Percentiles rank a stretch among this genome's conserved stretches.
These are phyloP conservation scores for Rhabdomys dilectus DNA, from an alignment of 2,113 vertebrate genomes.

Conservation along the genomic window DNA sequence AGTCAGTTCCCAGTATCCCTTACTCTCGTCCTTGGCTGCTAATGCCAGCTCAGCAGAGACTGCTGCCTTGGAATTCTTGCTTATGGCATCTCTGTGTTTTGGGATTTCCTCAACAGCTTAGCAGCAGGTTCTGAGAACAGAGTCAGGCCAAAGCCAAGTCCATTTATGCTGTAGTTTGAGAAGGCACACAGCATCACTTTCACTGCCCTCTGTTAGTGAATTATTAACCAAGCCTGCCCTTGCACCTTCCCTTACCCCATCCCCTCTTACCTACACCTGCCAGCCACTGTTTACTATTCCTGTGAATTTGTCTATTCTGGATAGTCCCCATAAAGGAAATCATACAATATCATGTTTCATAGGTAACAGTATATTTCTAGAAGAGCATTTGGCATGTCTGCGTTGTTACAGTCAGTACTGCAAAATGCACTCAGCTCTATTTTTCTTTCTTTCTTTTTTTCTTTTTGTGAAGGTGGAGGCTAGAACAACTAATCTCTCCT, in stretches of 20 bases:
- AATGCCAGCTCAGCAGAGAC: not conserved
- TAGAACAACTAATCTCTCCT: not conserved
- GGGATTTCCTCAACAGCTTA: constrained; percentile 1
- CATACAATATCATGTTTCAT: not conserved
- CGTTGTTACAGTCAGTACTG: not conserved
- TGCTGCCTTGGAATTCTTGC: not conserved
- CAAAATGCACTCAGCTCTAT: not conserved
- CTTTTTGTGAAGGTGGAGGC: not conserved
- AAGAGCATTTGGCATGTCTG: not conserved
- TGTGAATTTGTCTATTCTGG: not conserved
- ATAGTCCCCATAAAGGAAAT: not conserved
- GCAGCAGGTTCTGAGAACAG: not conserved
- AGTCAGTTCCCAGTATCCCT: not conserved
- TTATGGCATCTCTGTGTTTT: not conserved
- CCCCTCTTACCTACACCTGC: not conserved
- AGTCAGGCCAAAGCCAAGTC: not conserved
- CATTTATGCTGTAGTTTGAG: not conserved
- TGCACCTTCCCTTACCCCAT: not conserved
- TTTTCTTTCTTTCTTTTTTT: too few species aligned
- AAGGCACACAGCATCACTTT: constrained; percentile 9
- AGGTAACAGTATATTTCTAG: not conserved
- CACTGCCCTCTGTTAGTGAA: not conserved
- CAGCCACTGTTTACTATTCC: not conserved
- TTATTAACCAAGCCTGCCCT: not conserved
- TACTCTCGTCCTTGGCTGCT: not conserved